Percentiles rank a stretch among this genome's conserved stretches.
Conservation (phyloP, 2,113 vertebrate genomes). For the Fregata magnificens region DNA sequence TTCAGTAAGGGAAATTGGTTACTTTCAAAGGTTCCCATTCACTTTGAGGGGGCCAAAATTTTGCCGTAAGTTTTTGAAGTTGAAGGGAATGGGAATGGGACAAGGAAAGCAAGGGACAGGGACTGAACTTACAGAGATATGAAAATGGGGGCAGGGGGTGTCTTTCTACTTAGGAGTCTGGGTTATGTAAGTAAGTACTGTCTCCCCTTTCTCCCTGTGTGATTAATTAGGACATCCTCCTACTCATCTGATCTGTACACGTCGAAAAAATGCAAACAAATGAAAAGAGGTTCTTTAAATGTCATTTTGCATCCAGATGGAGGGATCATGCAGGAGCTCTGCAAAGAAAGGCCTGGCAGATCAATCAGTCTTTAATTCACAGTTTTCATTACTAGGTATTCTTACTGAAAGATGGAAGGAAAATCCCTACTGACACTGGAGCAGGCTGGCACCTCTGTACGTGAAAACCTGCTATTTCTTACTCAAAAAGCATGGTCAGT, state of each 20-base stretch:
- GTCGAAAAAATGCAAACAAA: not conserved
- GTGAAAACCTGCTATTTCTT: not conserved
- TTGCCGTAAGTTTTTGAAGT: not conserved
- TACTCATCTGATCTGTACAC: not conserved
- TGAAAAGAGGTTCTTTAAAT: not conserved
- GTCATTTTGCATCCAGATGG: not conserved
- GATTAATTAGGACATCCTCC: conserved; percentile 1
- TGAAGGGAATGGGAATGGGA: not conserved
- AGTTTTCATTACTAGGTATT: not conserved
- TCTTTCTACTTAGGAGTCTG: not conserved
- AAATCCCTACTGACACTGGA: not conserved
- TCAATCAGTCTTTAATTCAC: not conserved
- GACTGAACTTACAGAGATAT: not conserved
- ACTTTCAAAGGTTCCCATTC: not conserved
- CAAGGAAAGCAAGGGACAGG: not conserved
- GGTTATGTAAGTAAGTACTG: not conserved
- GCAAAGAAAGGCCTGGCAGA: not conserved
- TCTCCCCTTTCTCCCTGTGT: not conserved
- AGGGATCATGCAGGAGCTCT: not conserved
- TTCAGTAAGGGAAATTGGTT: not conserved
- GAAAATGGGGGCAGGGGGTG: not conserved
- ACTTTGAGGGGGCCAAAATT: not conserved
- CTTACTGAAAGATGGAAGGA: not conserved
- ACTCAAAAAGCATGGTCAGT: not conserved
- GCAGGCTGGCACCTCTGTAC: not conserved